phyloP scores from a whole-genome alignment of 2,113 vertebrate genomes.

The Leptocoma aspasia region DNA sequence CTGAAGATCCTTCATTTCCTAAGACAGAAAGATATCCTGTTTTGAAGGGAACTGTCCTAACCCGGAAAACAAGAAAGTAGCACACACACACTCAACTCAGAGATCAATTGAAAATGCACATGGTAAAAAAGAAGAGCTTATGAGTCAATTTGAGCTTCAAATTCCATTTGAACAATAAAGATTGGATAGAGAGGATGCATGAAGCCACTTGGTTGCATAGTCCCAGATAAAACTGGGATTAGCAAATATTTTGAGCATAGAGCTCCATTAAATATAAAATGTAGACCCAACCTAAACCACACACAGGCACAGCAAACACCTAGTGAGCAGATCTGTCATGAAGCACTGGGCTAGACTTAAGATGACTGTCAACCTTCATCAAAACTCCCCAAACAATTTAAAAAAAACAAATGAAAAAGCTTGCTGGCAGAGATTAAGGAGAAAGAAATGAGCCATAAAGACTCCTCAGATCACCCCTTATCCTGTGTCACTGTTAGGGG shows the following conservation, averaged over 20 bases:
- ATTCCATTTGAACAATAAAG: neutral
- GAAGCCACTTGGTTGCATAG: neutral
- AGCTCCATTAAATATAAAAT: neutral
- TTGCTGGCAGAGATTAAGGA: neutral
- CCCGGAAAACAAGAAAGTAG: neutral
- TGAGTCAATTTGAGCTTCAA: neutral
- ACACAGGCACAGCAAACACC: neutral
- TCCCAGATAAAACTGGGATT: neutral
- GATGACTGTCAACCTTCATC: neutral
- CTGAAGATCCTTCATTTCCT: neutral
- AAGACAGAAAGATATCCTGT: neutral
- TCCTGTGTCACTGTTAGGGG: neutral
- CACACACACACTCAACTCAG: neutral
- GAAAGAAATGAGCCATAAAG: neutral
- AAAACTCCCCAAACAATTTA: rapidly evolving
- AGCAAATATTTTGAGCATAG: neutral
- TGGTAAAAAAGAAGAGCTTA: neutral
- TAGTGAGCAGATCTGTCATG: neutral
- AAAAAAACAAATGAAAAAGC: neutral
- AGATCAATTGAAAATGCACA: neutral
- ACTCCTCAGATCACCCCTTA: neutral
- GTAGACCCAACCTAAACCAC: neutral
- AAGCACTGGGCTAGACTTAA: neutral
- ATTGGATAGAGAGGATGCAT: neutral
- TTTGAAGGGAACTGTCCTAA: neutral